Conservation (phyloP, 2,888 invertebrate genomes). For the Andrena haemorrhoa region DNA sequence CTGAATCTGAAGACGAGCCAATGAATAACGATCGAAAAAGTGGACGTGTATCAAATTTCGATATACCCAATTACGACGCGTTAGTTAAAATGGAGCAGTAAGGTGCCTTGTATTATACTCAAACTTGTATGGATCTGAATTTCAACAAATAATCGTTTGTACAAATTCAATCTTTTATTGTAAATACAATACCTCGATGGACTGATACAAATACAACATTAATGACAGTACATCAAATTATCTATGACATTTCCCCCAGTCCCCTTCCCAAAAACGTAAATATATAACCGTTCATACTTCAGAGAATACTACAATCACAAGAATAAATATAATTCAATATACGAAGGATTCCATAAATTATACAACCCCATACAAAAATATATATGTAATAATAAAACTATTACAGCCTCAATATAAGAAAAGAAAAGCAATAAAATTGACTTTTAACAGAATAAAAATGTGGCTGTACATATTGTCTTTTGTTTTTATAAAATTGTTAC, state of each 20-base stretch:
- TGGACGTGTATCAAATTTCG: conserved; percentile 43
- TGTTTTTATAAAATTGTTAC: conserved; percentile 36
- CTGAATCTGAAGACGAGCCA: conserved; percentile 78
- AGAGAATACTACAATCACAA: conserved; percentile 55
- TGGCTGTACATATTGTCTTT: conserved; percentile 54
- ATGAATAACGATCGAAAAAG: background rate
- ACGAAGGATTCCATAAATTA: conserved; percentile 27
- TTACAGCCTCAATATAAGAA: conserved; percentile 24
- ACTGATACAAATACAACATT: conserved; percentile 62
- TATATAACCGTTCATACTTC: conserved; percentile 37
- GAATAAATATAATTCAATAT: conserved; percentile 72
- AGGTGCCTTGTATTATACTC: conserved; percentile 7
- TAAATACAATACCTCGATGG: conserved; percentile 65
- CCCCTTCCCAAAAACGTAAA: conserved; percentile 42
- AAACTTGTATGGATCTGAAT: background rate
- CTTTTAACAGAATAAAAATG: conserved; percentile 28
- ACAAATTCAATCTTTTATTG: conserved; percentile 67
- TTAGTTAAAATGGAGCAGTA: conserved; percentile 71
- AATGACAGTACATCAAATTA: conserved; percentile 34
- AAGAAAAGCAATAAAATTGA: conserved; percentile 13
- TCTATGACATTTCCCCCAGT: conserved; percentile 63
- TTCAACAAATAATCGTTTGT: conserved; percentile 17
- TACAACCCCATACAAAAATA: conserved; percentile 30
- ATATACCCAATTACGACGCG: conserved; percentile 75
- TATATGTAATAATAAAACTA: conserved; percentile 29